Evolutionary conservation across 2,888 invertebrate genomes (phyloP), one percentile per base, ranked within the genome.

Genomic region (Dorcus hopei): DNA sequence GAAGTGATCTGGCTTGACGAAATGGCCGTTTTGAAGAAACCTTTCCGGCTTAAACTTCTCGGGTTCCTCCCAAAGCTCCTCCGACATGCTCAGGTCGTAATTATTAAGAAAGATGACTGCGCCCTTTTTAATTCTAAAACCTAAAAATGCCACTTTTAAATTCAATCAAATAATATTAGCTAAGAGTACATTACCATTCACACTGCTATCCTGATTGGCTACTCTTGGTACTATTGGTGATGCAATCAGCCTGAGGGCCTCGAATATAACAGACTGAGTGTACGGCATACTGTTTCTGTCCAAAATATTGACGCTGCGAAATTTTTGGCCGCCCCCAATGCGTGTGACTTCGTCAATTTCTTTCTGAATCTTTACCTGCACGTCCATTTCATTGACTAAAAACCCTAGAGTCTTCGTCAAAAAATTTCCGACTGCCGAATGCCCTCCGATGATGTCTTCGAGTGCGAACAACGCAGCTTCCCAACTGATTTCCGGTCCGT

Each of bases 161-260:
- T 11, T 41, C 41, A 41, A 41, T 41, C 41, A 41, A 41, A 14
- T 4, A n/a, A 41, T 26, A 38, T 19, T 48, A 19, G 3, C 19
- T 19, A 19, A 3, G 19, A 19, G 3, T 19, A 48, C 72, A 76
- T 79, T 76, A 87, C 87, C 87, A 68, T 80, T 82, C 62, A 88
- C 79, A 3, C 82, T 80, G 61, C 85, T 85, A 62, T 86, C 82
- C 63, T 82, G 82, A 61, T 82, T 86, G 11, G 87, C 83, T 1
- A 87, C 86, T 68, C 87, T 85, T 0, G 88, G 88, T 0, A 88
- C 87, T 53, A 88, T 87, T 0, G 87, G 87, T 9, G 87, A 87
- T 4, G 86, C 82, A 55, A 86, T 84, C 49, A 85, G 69, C 54
- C 87, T 76, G n/a, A 87, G 80, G 0, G 85, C 80, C 73, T 88